These are phyloP conservation scores for Brachionus rotundiformis DNA, from an alignment of 1,140 invertebrate species.

Conservation along the genomic window DNA sequence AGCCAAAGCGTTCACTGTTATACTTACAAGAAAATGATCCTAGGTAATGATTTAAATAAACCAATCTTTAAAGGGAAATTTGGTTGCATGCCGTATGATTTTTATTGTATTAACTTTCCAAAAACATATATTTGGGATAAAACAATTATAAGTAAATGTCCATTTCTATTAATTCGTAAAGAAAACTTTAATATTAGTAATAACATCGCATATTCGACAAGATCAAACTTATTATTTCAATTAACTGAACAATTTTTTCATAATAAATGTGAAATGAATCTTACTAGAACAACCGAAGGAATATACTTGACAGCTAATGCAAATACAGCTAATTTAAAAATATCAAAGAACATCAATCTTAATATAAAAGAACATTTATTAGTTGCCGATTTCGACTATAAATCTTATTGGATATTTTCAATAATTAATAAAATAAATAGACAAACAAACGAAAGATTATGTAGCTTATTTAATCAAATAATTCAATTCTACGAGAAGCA, in stretches of 20 bases:
- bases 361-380: conserved; percentile 18
- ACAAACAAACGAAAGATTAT: background rate
- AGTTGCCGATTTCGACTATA: conserved; percentile 7
- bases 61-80: conserved; percentile 8
- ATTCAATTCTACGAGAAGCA: background rate
- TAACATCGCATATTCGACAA: background rate
- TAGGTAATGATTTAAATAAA: background rate
- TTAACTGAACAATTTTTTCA: background rate
- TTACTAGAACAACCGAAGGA: conserved; percentile 19
- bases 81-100: background rate
- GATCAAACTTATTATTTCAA: background rate
- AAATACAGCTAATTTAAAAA: background rate
- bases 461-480: background rate
- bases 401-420: conserved; percentile 22
- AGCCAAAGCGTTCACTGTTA: background rate
- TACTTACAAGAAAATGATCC: background rate
- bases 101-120: background rate
- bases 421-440: conserved; percentile 17
- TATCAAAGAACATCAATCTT: background rate
- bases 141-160: background rate
- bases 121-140: conserved; percentile 18
- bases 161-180: conserved; percentile 11
- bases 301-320: background rate
- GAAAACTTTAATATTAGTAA: conserved; percentile 12
- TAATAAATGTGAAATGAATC: background rate